Percentiles rank a stretch among this genome's conserved stretches.
Evolutionary conservation across 2,113 vertebrate genomes (phyloP).

Genomic region (Porphyrio hochstetteri): DNA sequence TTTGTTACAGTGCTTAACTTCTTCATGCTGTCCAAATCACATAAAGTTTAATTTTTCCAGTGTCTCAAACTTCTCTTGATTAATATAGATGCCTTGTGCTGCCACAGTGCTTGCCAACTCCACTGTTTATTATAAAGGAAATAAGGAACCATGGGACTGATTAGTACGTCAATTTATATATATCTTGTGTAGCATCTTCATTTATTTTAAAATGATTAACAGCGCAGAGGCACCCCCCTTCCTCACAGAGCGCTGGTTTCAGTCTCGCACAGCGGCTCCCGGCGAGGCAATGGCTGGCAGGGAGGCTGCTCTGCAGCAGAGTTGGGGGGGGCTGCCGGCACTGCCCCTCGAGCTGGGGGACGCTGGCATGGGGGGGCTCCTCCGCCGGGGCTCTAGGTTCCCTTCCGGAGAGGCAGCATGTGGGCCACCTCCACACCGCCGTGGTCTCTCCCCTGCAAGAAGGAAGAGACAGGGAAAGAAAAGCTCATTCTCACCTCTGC

Average conservation of each 20-base stretch:
- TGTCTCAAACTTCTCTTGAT: constrained; percentile 76
- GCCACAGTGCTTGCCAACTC: constrained; percentile 63
- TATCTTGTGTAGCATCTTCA: constrained; percentile 63
- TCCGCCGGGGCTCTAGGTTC: constrained; percentile 79
- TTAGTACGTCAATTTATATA: constrained; percentile 64
- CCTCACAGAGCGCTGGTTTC: neutral
- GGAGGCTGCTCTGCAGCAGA: no score
- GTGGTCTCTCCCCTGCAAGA: constrained; percentile 83
- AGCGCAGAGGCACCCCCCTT: constrained; percentile 25
- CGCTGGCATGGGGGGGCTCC: neutral
- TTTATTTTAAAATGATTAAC: constrained; percentile 41
- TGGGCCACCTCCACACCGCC: constrained; percentile 79
- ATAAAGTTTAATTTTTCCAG: constrained; percentile 76
- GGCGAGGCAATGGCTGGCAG: neutral
- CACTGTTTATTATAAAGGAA: constrained; percentile 60
- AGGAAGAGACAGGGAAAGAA: neutral
- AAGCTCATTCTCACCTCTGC: constrained; percentile 13
- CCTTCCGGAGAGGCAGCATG: constrained; percentile 89
- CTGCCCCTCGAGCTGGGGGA: constrained; percentile 56
- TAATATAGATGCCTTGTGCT: constrained; percentile 59
- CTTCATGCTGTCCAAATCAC: constrained; percentile 66
- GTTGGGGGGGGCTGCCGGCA: neutral
- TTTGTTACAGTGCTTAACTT: constrained; percentile 66
- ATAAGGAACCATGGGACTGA: constrained; percentile 63
- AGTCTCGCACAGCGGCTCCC: constrained; percentile 13